These are phyloP conservation scores for Podarcis raffonei DNA, from an alignment of 2,113 vertebrate genomes.

Conservation along the genomic window DNA sequence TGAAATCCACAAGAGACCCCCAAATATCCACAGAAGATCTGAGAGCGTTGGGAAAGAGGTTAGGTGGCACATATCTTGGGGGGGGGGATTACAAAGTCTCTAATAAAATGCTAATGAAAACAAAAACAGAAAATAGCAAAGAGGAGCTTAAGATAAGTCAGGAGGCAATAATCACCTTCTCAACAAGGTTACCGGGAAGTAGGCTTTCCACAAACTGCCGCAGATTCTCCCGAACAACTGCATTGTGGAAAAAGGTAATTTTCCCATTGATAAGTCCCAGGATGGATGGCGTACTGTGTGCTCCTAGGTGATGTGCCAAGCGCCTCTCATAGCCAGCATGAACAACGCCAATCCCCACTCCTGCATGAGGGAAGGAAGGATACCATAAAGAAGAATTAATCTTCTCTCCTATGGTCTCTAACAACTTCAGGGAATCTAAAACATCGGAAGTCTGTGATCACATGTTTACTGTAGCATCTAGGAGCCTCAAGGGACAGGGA, in stretches of 20 bases:
- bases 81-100: not conserved
- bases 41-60: not conserved
- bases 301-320: constrained; percentile 91
- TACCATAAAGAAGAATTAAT: accelerated
- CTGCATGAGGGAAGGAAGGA: constrained; percentile 69
- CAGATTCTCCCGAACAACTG: constrained; percentile 88
- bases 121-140: not conserved
- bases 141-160: not conserved
- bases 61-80: not conserved
- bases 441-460: not conserved
- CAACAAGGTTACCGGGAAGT: constrained; percentile 90
- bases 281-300: constrained; percentile 92
- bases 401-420: too few relatives aligned
- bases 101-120: not conserved
- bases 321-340: constrained; percentile 92
- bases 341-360: constrained; percentile 93
- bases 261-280: constrained; percentile 91
- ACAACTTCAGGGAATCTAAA: too few relatives aligned
- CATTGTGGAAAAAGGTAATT: constrained; percentile 92
- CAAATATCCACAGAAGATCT: not conserved
- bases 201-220: constrained; percentile 92
- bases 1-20: not conserved
- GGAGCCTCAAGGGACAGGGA: not conserved
- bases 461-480: not conserved
- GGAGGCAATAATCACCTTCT: constrained; percentile 77